Percentiles rank a stretch among this genome's conserved stretches.
phyloP scores from a whole-genome alignment of 2,113 vertebrate genomes.

The Brachyistius frenatus region DNA sequence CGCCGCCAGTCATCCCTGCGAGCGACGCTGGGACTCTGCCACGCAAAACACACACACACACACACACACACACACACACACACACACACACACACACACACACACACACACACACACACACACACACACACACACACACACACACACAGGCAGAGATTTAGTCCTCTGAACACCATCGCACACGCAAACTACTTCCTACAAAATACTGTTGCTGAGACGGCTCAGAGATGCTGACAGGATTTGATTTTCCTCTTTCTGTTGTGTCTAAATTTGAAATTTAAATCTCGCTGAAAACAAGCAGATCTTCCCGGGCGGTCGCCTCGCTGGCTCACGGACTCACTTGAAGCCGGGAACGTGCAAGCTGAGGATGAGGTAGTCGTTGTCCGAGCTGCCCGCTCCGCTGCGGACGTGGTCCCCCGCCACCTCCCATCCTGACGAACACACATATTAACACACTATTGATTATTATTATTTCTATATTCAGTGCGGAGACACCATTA shows the following conservation, averaged over 20 bases:
- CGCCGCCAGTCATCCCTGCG: slow-evolving; percentile 87
- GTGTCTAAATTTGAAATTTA: no score
- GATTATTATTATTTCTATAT: background rate
- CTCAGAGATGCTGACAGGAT: no score
- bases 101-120: background rate
- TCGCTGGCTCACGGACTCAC: slow-evolving; percentile 83
- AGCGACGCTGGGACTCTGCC: slow-evolving; percentile 92
- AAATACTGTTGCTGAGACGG: no score
- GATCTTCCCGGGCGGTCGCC: background rate
- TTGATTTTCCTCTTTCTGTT: no score
- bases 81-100: slow-evolving; percentile 5
- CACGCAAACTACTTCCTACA: background rate
- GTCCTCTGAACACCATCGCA: background rate
- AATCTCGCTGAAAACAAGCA: no score
- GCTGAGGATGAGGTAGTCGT: slow-evolving; percentile 97
- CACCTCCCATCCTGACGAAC: slow-evolving; percentile 92
- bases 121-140: slow-evolving; percentile 1
- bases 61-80: background rate
- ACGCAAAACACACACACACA: slow-evolving; percentile 14
- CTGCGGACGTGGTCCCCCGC: slow-evolving; percentile 95
- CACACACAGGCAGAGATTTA: background rate
- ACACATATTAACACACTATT: background rate
- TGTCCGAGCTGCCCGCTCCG: slow-evolving; percentile 93
- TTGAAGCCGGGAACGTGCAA: slow-evolving; percentile 94
- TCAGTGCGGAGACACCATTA: no score